phyloP scores from a whole-genome alignment of 1,140 invertebrate genomes.

The Trialeurodes vaporariorum region DNA sequence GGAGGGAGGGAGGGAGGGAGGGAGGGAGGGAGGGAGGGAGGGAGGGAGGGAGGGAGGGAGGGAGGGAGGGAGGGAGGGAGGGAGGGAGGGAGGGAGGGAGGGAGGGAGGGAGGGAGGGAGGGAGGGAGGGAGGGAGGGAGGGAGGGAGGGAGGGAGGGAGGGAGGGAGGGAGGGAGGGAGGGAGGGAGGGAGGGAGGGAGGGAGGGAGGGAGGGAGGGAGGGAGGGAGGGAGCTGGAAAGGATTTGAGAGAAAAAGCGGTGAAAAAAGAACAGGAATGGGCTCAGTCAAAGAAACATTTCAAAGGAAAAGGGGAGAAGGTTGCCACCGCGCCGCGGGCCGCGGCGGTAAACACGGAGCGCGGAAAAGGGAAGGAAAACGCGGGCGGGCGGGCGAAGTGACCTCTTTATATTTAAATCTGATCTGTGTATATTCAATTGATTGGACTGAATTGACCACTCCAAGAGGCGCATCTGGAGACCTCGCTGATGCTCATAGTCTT shows the following conservation, averaged over 20 bases:
- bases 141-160: not conserved
- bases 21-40: constrained; percentile 8
- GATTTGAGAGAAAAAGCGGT: constrained; percentile 11
- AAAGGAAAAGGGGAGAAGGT: constrained; percentile 12
- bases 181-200: not conserved
- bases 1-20: constrained; percentile 7
- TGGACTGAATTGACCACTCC: no score
- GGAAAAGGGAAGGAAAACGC: no score
- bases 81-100: constrained; percentile 1
- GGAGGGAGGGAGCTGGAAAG: constrained; percentile 4
- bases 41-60: constrained; percentile 9
- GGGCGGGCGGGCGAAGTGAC: no score
- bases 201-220: not conserved
- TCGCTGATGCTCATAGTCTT: no score
- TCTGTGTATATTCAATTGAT: no score
- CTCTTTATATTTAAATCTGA: no score
- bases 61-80: constrained; percentile 5
- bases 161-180: constrained; percentile 1
- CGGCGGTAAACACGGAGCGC: not conserved
- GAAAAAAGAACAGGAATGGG: constrained; percentile 15
- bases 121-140: constrained; percentile 13
- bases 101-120: constrained; percentile 5
- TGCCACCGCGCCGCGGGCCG: not conserved
- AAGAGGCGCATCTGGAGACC: no score
- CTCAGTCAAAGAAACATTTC: constrained; percentile 7